Conservation (phyloP, 2,888 invertebrate species). For the Polydrusus pterygomalis region DNA sequence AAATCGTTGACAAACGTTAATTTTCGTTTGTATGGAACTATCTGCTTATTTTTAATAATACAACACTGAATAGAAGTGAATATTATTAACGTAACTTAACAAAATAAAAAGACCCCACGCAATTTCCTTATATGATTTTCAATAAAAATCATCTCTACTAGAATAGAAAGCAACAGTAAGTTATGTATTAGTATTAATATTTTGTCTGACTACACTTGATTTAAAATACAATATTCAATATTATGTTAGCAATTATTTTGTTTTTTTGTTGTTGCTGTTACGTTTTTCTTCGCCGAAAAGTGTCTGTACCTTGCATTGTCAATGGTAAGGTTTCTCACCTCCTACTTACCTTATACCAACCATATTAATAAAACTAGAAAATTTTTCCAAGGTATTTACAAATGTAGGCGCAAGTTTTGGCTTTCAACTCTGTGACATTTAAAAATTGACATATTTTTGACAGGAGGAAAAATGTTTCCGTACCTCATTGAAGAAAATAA, state of each 20-base stretch:
- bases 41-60: not conserved
- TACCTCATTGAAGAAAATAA: conserved; percentile 63
- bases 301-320: not conserved
- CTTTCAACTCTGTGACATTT: conserved; percentile 21
- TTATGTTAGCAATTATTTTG: conserved; percentile 47
- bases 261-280: conserved; percentile 50
- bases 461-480: conserved; percentile 68
- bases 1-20: no score
- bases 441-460: conserved; percentile 58
- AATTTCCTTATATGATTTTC: conserved; percentile 35
- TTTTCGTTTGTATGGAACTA: not conserved
- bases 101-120: conserved; percentile 26
- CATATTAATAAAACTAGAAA: not conserved
- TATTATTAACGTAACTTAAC: conserved; percentile 6
- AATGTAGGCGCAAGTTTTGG: not conserved
- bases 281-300: conserved; percentile 38
- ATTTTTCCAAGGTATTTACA: not conserved
- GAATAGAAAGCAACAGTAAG: not conserved
- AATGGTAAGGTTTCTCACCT: conserved; percentile 39
- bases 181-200: conserved; percentile 8
- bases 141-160: conserved; percentile 22
- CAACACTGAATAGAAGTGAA: conserved; percentile 1
- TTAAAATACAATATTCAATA: conserved; percentile 12
- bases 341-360: not conserved
- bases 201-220: not conserved